These are phyloP conservation scores for Toxostoma redivivum DNA, from an alignment of 2,113 vertebrate genomes.

Conservation along the genomic window DNA sequence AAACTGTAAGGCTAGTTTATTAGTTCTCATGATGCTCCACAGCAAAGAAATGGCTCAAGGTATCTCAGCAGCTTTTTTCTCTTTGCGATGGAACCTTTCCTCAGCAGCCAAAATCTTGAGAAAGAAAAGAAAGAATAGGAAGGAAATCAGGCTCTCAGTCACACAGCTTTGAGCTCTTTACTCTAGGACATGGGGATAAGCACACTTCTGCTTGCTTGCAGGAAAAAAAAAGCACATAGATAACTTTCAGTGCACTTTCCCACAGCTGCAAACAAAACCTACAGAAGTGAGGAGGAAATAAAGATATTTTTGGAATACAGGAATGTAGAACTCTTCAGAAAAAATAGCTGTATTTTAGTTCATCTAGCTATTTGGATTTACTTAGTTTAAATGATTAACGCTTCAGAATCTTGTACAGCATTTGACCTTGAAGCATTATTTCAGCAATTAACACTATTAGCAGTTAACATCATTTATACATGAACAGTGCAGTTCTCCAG, in stretches of 20 bases:
- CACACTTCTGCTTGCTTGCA: not conserved
- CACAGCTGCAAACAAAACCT: not conserved
- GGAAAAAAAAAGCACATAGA: not conserved
- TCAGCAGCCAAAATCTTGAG: not conserved
- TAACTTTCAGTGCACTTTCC: not conserved
- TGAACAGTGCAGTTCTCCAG: not conserved
- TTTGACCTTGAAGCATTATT: not conserved
- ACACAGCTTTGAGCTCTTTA: not conserved
- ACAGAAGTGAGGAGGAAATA: not conserved
- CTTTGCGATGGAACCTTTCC: not conserved
- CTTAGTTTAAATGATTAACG: not conserved
- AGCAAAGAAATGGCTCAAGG: not conserved
- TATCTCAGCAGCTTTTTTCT: not conserved
- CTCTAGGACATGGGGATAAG: not conserved
- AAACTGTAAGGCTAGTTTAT: not conserved
- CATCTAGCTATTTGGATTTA: not conserved
- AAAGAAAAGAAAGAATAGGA: not conserved
- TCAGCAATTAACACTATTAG: not conserved
- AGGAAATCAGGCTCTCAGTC: not conserved
- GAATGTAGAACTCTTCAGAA: not conserved
- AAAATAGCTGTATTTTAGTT: not conserved
- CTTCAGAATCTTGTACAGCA: not conserved
- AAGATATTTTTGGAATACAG: not conserved
- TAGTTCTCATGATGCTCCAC: not conserved
- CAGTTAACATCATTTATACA: not conserved